Evolutionary conservation across 2,797 vertebrate species (phyloP), one percentile per base, ranked within the genome.

Genomic region (Carduelis carduelis): DNA sequence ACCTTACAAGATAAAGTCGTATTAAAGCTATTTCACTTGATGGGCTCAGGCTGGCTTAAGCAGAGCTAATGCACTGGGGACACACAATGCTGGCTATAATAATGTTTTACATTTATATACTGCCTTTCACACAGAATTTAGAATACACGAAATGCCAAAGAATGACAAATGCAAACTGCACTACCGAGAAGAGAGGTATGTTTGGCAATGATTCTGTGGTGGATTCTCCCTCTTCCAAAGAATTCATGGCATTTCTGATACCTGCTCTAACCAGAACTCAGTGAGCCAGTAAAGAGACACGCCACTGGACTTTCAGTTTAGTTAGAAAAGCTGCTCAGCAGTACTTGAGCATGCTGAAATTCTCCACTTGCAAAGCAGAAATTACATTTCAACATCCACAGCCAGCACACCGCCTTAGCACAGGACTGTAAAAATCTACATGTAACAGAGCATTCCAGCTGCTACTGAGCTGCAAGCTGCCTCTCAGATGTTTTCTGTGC

Each of bases 1-100:
- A 93, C 81, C 83, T 83, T 92, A 89, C 88, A 87, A 91, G 93
- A 95, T 84, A 95, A 93, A 96, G 90, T 55, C 78, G 80, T 75
- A 93, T 77, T 85, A 84, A 94, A 94, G 81, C 87, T 78, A 78
- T 94, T 96, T 89, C 71, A 82, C 92, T 68, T 78, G 91, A 95
- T 76, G 65, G 83, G 92, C 91, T 97, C 37, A 56, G 34, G 35
- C 80, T 93, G 75, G 64, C 53, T 95, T 75, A n/a, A 88, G 92
- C 53, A 91, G 72, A 94, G 77, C 55, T 53, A 74, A 65, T 53
- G 76, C 87, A 68, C 64, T 10, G n/a, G 83, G 41, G 93, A 81
- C 17, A 37, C 77, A 83, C 64, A 80, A n/a, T 85, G 69, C 61
- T 35, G 24, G 47, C 53, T 87, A 14, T 81, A 89, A 85, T 60